Percentiles rank a stretch among this genome's conserved stretches.
These are phyloP conservation scores for Pseudomyrmex sp. DNA, from an alignment of 1,140 invertebrate species.

Conservation along the genomic window DNA sequence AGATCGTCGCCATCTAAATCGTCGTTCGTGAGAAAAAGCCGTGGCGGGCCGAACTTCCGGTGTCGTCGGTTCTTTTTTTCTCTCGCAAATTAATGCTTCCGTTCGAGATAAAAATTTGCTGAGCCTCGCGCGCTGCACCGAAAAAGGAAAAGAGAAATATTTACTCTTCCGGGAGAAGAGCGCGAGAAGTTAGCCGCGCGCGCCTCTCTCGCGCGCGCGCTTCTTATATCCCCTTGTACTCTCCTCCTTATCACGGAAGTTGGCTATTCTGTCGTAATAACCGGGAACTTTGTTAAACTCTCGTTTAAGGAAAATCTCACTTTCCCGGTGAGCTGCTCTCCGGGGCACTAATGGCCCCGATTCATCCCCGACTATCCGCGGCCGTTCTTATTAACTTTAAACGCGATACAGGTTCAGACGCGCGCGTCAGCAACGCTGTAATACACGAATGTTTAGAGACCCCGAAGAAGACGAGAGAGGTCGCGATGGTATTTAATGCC, in stretches of 20 bases:
- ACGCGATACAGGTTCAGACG: conserved; percentile 38
- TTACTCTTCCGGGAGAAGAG: conserved; percentile 56
- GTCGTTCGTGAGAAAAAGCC: neutral
- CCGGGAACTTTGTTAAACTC: conserved; percentile 73
- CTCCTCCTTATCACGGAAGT: conserved; percentile 66
- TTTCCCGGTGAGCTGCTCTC: conserved; percentile 36
- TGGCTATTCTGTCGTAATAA: conserved; percentile 70
- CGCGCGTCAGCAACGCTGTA: conserved; percentile 43
- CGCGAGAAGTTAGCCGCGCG: conserved; percentile 50
- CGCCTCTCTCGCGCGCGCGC: conserved; percentile 11
- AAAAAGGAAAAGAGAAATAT: conserved; percentile 62
- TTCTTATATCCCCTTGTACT: conserved; percentile 45
- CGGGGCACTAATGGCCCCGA: conserved; percentile 61
- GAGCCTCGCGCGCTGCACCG: conserved; percentile 34
- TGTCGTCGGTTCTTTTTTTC: conserved; percentile 31
- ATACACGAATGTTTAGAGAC: conserved; percentile 16
- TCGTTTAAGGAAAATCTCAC: conserved; percentile 69
- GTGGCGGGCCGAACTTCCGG: conserved; percentile 49
- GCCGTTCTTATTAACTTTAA: conserved; percentile 32
- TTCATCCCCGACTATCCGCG: conserved; percentile 51
- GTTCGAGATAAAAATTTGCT: conserved; percentile 68
- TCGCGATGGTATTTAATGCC: conserved; percentile 13
- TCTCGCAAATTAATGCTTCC: conserved; percentile 64
- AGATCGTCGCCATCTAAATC: conserved; percentile 4
- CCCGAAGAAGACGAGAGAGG: conserved; percentile 13